Evolutionary conservation across 1,140 invertebrate species (phyloP), one percentile per base, ranked within the genome.

Genomic region (Cotesia typhae): DNA sequence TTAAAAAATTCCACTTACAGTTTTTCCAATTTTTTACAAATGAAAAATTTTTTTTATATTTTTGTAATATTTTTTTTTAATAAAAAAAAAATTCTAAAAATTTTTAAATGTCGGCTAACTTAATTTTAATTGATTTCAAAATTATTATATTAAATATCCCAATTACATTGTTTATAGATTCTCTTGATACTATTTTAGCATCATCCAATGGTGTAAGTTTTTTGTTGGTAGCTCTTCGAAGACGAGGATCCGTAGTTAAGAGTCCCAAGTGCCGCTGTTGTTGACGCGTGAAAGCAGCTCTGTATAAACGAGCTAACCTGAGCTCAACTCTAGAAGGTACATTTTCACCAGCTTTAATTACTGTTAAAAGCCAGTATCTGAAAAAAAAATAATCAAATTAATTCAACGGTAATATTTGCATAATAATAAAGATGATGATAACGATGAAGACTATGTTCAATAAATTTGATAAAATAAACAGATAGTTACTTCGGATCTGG

Each of bases 351-450:
- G 89, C 81, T 76, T 90, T 80, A 55, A 95, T 88, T 37, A 94
- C 92, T 3, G 94, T 95, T 1, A 95, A 80, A 41, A 95, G 81
- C 94, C 94, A 95, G 83, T 94, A 95, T 35, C 92, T 86, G 36
- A 36, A 12, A 37, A 67, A 28, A 71, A 20, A 70, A 70, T 55
- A 65, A 35, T 47, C 37, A 61, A 61, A 59, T 59, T 61, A 28
- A 61, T 35, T 17, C 9, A 61, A 61, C 35, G 17, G 14, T 7
- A 6, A 10, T 61, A 61, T 6, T 35, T 14, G 12, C 12, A 5
- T 38, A 9, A 41, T 4, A 2, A 28, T 28, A 28, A 28, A 9
- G 38, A 9, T 41, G 4, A 41, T 41, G 41, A 47, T 47, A 1
- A 47, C 2, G 28, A 28, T 28, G 28, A 28, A 2, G 28, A 28